phyloP scores from a whole-genome alignment of 2,797 vertebrate species.

The Eupleurogrammus muticus region DNA sequence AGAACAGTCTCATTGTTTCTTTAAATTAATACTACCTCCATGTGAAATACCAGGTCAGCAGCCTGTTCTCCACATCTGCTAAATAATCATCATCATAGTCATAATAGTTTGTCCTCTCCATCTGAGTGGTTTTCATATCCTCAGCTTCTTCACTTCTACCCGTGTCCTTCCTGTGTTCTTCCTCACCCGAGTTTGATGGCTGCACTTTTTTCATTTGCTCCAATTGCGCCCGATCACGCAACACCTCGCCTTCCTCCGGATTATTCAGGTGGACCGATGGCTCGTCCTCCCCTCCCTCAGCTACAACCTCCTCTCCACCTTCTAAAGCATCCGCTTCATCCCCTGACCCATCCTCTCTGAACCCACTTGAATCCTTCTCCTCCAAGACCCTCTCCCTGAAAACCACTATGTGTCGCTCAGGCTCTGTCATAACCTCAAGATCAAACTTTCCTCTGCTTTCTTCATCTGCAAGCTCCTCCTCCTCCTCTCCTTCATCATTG shows the following conservation, averaged over 20 bases:
- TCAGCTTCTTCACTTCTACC: slow-evolving; percentile 13
- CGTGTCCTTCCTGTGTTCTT: neutral
- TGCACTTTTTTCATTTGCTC: slow-evolving; percentile 7
- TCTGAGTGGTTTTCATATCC: neutral
- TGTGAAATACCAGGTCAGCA: slow-evolving; percentile 74
- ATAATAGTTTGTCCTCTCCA: slow-evolving; percentile 26
- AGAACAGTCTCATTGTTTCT: neutral
- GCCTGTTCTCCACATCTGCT: slow-evolving; percentile 14
- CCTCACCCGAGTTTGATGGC: slow-evolving; percentile 10
- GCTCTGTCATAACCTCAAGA: neutral
- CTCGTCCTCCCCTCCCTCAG: slow-evolving; percentile 11
- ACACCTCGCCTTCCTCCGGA: slow-evolving; percentile 3
- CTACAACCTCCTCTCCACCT: slow-evolving; percentile 6
- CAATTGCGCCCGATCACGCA: neutral
- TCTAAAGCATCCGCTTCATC: slow-evolving; percentile 1
- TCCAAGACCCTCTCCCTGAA: slow-evolving; percentile 9
- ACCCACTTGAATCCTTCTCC: slow-evolving; percentile 11
- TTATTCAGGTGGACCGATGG: neutral
- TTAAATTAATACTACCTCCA: slow-evolving; percentile 62
- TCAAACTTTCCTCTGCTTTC: neutral
- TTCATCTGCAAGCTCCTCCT: slow-evolving; percentile 24
- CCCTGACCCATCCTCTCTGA: slow-evolving; percentile 30
- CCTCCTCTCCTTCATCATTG: neutral
- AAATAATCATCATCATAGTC: slow-evolving; percentile 13
- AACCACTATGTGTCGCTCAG: slow-evolving; percentile 11